Evolutionary conservation across 1,140 invertebrate species (phyloP).

Genomic region (Oedothorax gibbosus): DNA sequence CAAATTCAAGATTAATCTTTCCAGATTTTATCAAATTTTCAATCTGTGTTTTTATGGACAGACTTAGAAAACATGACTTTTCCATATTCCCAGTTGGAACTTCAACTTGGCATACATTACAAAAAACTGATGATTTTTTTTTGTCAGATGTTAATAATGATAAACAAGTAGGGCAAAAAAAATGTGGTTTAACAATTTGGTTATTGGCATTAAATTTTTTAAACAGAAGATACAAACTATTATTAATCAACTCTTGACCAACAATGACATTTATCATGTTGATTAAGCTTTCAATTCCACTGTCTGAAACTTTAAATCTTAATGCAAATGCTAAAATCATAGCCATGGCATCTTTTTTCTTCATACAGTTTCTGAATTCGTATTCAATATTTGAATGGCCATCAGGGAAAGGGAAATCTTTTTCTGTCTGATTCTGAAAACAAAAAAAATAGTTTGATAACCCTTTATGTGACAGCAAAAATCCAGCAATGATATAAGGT

Average conservation of each 20-base stretch:
- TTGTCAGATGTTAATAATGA: background rate
- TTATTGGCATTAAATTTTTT: background rate
- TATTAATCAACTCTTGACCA: background rate
- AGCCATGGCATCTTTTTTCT: background rate
- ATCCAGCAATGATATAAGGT: too few relatives aligned
- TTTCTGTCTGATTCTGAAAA: too few relatives aligned
- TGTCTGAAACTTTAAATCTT: slow-evolving; percentile 3
- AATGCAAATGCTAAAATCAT: background rate
- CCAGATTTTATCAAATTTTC: slow-evolving; percentile 2
- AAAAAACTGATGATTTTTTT: background rate
- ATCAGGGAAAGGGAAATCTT: too few relatives aligned
- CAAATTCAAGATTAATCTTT: background rate
- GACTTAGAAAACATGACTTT: background rate
- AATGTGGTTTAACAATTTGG: background rate
- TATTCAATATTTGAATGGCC: too few relatives aligned
- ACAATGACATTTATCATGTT: background rate
- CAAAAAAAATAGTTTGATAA: too few relatives aligned
- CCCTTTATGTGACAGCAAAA: too few relatives aligned
- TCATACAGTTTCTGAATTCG: background rate
- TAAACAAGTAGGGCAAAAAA: background rate
- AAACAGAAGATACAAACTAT: slow-evolving; percentile 1
- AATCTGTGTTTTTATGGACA: background rate
- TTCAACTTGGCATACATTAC: background rate
- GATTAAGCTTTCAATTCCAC: background rate
- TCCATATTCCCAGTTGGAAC: background rate